Evolutionary conservation across 2,113 vertebrate genomes (phyloP).

Genomic region (Peromyscus californicus): DNA sequence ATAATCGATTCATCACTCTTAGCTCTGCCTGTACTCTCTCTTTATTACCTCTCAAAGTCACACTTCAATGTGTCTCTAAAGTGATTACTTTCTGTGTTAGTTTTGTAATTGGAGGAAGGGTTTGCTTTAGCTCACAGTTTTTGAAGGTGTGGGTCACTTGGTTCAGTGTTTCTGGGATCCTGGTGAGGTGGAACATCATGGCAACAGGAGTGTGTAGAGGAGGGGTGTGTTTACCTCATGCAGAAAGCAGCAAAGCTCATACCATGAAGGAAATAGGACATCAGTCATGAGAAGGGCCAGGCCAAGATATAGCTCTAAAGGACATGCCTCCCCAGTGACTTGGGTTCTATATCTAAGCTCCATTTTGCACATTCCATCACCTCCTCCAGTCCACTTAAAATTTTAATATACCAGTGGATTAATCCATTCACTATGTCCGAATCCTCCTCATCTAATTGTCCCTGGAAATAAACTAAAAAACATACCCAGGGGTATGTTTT

Average conservation of each 20-base stretch:
- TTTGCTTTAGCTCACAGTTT: neutral
- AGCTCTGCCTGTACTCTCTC: neutral
- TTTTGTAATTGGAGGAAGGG: neutral
- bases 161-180: neutral
- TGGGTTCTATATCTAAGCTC: neutral
- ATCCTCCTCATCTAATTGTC: neutral
- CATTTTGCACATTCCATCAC: neutral
- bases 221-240: neutral
- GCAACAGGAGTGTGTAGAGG: too few species aligned
- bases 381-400: neutral
- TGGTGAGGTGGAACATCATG: neutral
- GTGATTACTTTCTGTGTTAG: neutral
- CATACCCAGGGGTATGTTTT: neutral
- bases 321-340: neutral
- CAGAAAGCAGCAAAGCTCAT: neutral
- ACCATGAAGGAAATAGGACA: neutral
- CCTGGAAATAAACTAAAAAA: neutral
- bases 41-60: neutral
- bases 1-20: neutral
- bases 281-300: neutral
- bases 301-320: neutral
- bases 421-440: neutral
- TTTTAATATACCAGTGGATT: neutral
- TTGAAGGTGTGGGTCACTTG: neutral
- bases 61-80: neutral